phyloP scores from a whole-genome alignment of 2,797 vertebrate genomes.

The Acanthis flammea region DNA sequence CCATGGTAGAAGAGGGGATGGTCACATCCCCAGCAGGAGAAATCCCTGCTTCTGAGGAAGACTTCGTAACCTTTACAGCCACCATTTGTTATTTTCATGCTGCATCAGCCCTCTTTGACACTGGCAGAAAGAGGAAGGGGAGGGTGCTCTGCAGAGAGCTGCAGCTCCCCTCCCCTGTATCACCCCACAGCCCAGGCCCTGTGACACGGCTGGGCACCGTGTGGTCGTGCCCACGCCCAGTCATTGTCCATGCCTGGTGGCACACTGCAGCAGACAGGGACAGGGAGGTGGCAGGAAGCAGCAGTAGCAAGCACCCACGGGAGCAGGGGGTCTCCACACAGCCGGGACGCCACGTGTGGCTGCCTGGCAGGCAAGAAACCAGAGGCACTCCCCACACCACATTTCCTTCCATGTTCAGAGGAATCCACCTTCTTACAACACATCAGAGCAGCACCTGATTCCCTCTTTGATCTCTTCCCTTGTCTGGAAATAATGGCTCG shows the following conservation, averaged over 20 bases:
- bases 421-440: background rate
- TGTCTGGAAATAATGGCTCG: background rate
- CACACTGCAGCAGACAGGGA: background rate
- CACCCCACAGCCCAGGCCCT: background rate
- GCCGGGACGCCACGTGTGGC: rapidly evolving
- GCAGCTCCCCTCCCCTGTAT: background rate
- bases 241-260: rapidly evolving
- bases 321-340: rapidly evolving
- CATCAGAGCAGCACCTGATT: background rate
- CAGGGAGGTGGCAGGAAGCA: background rate
- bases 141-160: background rate
- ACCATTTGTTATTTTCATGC: background rate
- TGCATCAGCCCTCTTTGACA: background rate
- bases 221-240: background rate
- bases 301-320: background rate
- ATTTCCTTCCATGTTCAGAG: background rate
- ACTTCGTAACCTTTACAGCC: background rate
- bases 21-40: background rate
- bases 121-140: background rate
- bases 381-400: background rate
- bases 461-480: background rate
- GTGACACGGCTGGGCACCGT: rapidly evolving
- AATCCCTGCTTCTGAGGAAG: background rate
- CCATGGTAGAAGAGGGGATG: background rate
- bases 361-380: background rate